Base-by-base conservation (phyloP, 2,888 invertebrate species). In the Hirudinaria manillensis region DNA sequence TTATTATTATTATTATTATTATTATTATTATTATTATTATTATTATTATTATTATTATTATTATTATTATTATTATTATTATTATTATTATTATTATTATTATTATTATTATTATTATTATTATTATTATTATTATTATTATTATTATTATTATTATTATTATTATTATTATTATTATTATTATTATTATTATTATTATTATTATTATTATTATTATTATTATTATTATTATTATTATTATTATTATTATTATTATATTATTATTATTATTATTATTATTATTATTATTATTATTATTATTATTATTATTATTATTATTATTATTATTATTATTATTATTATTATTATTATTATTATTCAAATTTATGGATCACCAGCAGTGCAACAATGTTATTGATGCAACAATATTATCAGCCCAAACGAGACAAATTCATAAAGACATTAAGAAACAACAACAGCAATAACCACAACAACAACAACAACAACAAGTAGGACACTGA, bases 301-400 rank as follows among this genome's bases (percentile, higher is more conserved):
- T 56, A 56, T 27, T 56, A 56, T 27, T 56, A 56, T 27, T 56
- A 56, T 27, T 56, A 56, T 27, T 56, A 56, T 27, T 56, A 56
- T 27, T 56, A 56, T 27, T 56, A 56, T 27, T 56, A 56, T 24
- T 56, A 56, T 24, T 56, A 56, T 24, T 56, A 56, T n/a, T 27
- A 56, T 24, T 27, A 56, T 36, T 36, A 36, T 16, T 1, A 45
- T 45, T 45, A 45, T 45, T 16, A 16, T 16, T 45, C 10, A 45
- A n/a, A n/a, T n/a, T n/a, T n/a, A n/a, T n/a, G n/a, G n/a, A n/a
- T n/a, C n/a, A 45, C 45, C 1, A 45, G 45, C 45, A 45, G 45
- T 45, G 45, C 45, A 45, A 45, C 45, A 2, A 45, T 45, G 45
- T 16, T 16, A 4, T 10, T 16, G 16, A 45, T 45, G 45, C 16